Percentiles rank a stretch among this genome's conserved stretches.
Conservation (phyloP, 2,797 vertebrate species). For the Petrocephalus schoutedeni region DNA sequence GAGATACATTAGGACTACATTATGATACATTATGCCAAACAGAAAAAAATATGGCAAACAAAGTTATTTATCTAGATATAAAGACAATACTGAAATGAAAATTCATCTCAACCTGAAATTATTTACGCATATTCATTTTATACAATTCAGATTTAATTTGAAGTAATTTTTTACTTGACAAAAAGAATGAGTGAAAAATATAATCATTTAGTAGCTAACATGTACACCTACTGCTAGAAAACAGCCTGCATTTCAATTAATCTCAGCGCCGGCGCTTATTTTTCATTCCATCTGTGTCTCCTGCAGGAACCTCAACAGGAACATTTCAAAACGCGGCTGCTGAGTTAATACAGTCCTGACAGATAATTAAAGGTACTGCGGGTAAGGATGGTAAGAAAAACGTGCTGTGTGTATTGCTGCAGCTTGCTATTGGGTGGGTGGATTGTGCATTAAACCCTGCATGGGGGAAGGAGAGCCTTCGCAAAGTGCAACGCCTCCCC, state of each 20-base stretch:
- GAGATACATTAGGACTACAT: constrained; percentile 8
- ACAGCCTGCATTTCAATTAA: background rate
- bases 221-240: background rate
- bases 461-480: background rate
- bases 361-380: background rate
- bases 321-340: background rate
- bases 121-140: background rate
- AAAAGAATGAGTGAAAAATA: background rate
- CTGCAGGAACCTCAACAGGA: background rate
- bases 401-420: background rate
- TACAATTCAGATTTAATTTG: background rate
- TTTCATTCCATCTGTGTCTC: background rate
- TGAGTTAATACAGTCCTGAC: background rate
- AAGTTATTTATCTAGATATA: background rate
- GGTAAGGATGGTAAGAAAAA: background rate
- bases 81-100: background rate
- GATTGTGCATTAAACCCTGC: background rate
- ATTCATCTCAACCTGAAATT: background rate
- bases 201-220: constrained; percentile 6
- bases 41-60: background rate
- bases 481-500: background rate
- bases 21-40: background rate
- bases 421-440: background rate
- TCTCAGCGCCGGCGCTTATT: background rate
- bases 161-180: background rate